These are phyloP conservation scores for Cremastinae sp. DNA, from an alignment of 2,888 invertebrate genomes.

Conservation along the genomic window DNA sequence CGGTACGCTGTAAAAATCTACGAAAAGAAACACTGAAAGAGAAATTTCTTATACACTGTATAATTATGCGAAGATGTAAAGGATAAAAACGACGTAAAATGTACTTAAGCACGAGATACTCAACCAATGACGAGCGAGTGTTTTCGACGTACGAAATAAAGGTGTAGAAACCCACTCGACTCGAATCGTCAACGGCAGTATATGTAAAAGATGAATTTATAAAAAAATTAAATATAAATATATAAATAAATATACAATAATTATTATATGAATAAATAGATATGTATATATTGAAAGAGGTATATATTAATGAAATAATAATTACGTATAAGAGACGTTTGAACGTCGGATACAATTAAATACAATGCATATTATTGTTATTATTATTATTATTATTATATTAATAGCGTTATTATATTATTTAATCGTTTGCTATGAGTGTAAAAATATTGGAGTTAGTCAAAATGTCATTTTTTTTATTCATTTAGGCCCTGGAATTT, in stretches of 20 bases:
- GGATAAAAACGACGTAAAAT: slow-evolving; percentile 23
- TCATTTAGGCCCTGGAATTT: too few relatives aligned
- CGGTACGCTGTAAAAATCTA: slow-evolving; percentile 78
- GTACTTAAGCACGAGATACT: slow-evolving; percentile 49
- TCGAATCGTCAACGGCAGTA: slow-evolving; percentile 41
- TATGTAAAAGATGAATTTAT: slow-evolving; percentile 50
- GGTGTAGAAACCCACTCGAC: too few relatives aligned
- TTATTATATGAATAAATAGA: slow-evolving; percentile 1
- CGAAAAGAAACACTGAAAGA: slow-evolving; percentile 49
- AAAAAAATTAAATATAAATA: slow-evolving; percentile 43
- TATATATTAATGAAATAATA: slow-evolving; percentile 41
- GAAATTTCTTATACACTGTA: slow-evolving; percentile 42
- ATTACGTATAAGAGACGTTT: slow-evolving; percentile 23
- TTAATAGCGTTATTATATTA: slow-evolving; percentile 25
- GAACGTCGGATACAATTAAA: slow-evolving; percentile 40
- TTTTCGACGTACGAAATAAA: slow-evolving; percentile 32
- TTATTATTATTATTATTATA: slow-evolving; percentile 42
- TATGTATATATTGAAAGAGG: slow-evolving; percentile 46
- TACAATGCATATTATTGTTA: slow-evolving; percentile 39
- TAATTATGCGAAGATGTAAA: slow-evolving; percentile 23
- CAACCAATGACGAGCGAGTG: slow-evolving; percentile 23
- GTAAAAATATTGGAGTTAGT: too few relatives aligned
- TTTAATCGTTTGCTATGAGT: too few relatives aligned
- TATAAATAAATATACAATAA: slow-evolving; percentile 27
- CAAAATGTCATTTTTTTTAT: slow-evolving; percentile 38